These are phyloP conservation scores for Xylophagus ater DNA, from an alignment of 2,888 invertebrate species.

Conservation along the genomic window DNA sequence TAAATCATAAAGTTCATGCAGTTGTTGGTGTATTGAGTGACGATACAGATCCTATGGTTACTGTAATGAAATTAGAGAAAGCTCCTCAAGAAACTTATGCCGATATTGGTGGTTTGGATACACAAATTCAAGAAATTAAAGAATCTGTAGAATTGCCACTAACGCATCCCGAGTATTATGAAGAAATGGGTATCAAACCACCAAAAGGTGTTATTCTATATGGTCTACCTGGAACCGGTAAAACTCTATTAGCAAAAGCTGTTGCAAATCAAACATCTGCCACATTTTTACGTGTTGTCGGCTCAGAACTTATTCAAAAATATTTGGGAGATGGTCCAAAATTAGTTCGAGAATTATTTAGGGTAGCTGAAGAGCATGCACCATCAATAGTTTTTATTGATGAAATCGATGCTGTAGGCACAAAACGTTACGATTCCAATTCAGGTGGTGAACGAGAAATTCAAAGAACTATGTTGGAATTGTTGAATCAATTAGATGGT, in stretches of 20 bases:
- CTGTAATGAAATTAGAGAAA: conserved; percentile 99
- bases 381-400: conserved; percentile 99
- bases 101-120: conserved; percentile 94
- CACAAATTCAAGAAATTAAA: conserved; percentile 95
- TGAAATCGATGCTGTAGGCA: conserved; percentile 99
- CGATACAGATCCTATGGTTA: conserved; percentile 99
- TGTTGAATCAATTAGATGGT: conserved; percentile 96
- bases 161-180: conserved; percentile 99
- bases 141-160: conserved; percentile 97
- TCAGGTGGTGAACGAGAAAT: conserved; percentile 99
- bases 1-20: conserved; percentile 99
- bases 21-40: conserved; percentile 99
- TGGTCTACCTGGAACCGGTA: conserved; percentile 96
- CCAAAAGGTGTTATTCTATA: conserved; percentile 98
- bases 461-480: conserved; percentile 98
- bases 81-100: conserved; percentile 99
- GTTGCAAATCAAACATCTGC: conserved; percentile 99
- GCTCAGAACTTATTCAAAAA: conserved; percentile 98
- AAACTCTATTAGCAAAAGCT: conserved; percentile 95
- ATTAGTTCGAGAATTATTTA: conserved; percentile 90
- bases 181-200: conserved; percentile 99
- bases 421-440: conserved; percentile 97
- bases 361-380: conserved; percentile 99
- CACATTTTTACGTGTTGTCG: conserved; percentile 95
- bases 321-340: conserved; percentile 99